These are phyloP conservation scores for Numenius phaeopus DNA, from an alignment of 2,797 vertebrate genomes.

Conservation along the genomic window DNA sequence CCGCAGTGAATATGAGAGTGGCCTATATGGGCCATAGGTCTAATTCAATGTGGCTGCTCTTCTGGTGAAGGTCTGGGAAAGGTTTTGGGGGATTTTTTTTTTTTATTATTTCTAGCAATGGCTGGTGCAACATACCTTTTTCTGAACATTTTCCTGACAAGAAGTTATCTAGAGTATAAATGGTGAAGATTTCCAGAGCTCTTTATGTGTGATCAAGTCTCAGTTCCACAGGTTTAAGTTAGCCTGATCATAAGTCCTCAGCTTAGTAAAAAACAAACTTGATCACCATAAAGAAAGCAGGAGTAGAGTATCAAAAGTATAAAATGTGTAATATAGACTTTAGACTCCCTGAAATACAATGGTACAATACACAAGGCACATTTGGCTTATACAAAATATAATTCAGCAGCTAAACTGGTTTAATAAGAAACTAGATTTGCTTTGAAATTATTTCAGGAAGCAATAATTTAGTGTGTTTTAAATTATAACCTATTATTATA, in stretches of 20 bases:
- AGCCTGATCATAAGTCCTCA: background rate
- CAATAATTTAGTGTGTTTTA: background rate
- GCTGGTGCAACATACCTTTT: background rate
- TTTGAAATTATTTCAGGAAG: background rate
- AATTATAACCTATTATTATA: background rate
- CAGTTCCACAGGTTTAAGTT: background rate
- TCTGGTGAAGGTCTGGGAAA: background rate
- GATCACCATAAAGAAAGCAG: background rate
- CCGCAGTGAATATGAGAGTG: background rate
- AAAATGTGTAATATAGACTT: background rate
- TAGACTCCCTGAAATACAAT: background rate
- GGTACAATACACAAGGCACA: background rate
- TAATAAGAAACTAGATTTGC: background rate
- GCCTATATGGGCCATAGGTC: too few relatives aligned
- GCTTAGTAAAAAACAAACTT: background rate
- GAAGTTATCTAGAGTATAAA: background rate
- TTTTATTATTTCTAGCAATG: background rate
- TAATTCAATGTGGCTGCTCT: background rate
- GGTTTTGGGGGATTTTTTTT: accelerated
- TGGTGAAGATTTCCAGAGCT: background rate
- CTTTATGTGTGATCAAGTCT: background rate
- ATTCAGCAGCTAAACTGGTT: background rate
- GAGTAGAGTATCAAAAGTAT: background rate
- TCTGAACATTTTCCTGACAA: background rate
- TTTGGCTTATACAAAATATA: background rate